Base-by-base conservation (phyloP, 1,140 invertebrate species). In the Manduca sexta region DNA sequence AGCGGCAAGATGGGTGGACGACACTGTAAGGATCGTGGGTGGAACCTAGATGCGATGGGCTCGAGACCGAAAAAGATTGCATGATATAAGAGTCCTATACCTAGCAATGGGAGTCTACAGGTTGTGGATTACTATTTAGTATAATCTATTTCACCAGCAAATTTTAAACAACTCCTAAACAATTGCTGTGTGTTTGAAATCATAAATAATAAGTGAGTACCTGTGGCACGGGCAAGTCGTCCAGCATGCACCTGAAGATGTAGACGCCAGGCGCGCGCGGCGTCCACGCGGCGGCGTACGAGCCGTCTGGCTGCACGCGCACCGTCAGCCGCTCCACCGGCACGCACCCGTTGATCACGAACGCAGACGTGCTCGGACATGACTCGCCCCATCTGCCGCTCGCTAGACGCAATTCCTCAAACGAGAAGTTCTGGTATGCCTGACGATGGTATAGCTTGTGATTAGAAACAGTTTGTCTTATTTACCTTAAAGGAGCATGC, bases 361-460 rank as follows among this genome's bases (percentile, higher is more conserved):
- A 43, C 7, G 60, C 91, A 31, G 61, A 56, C 5, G 55, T 38
- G 4, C 49, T 26, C 2, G 43, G 44, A 16, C 56, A 42, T 5
- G 45, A 44, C 7, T 56, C 66, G 21, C 71, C 68, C 71, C 74
- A 80, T 4, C 43, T 45, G 6, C 87, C 87, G 51, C 80, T 94
- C 30, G 92, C 92, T 56, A 92, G 93, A 18, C 97, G 91, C 3
- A 99, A 84, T 78, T 99, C 98, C 84, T 99, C 97, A 86, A 99
- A 98, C 0, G 97, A 98, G 69, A 97, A 98, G 73, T 97, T 95
- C 64, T 97, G 94, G 84, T 96, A 99, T 0, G 92, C 89, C 91
- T 94, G 73, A 12, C 51, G 49, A 50, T 46, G 42, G 1, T 14
- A n/a, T n/a, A n/a, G n/a, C n/a, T n/a, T n/a, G n/a, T n/a, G n/a